These are phyloP conservation scores for Rapana venosa DNA, from an alignment of 2,888 invertebrate species.

Conservation along the genomic window DNA sequence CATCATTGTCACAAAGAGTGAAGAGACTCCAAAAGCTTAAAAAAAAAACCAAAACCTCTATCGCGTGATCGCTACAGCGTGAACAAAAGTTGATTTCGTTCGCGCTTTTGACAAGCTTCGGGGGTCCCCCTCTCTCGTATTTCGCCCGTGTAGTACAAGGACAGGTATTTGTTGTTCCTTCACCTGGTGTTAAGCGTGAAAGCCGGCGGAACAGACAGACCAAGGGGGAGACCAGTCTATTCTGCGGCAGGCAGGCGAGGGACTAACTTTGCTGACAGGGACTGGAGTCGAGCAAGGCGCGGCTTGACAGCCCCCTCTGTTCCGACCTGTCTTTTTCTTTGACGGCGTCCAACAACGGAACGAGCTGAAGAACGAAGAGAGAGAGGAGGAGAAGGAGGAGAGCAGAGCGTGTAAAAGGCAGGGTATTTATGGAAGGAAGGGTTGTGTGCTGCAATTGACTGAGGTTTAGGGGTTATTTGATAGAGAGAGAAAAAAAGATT, in stretches of 20 bases:
- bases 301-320: neutral
- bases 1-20: neutral
- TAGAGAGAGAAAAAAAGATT: neutral
- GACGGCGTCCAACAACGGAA: neutral
- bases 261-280: neutral
- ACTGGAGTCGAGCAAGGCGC: neutral
- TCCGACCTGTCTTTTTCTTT: neutral
- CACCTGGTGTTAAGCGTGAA: neutral
- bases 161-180: constrained; percentile 5
- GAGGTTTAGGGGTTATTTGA: neutral
- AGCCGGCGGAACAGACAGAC: neutral
- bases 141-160: neutral
- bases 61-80: neutral
- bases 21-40: neutral
- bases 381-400: neutral
- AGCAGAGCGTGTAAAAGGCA: neutral
- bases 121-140: neutral
- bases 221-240: neutral
- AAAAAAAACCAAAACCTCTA: no score
- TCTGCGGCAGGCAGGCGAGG: neutral
- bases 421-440: neutral
- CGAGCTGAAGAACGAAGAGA: neutral
- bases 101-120: constrained; percentile 2
- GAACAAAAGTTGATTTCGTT: neutral
- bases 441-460: neutral